These are phyloP conservation scores for Palythoa caribaeorum DNA, from an alignment of 92 coral and sea anemone species.

Conservation along the genomic window DNA sequence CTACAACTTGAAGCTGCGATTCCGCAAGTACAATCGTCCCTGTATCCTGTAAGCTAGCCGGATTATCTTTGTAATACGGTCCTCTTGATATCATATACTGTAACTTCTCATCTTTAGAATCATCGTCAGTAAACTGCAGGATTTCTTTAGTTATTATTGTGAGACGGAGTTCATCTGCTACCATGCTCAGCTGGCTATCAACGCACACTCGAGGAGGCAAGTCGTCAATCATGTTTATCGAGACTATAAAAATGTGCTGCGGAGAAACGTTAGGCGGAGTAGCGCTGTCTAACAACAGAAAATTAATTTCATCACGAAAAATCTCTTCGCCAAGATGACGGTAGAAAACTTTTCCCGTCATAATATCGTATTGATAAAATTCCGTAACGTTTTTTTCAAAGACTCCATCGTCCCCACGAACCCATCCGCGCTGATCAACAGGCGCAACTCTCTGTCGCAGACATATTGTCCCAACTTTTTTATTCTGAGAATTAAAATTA, in stretches of 20 bases:
- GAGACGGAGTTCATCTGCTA: conserved; percentile 73
- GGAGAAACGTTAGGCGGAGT: conserved; percentile 89
- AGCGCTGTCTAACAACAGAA: conserved; percentile 85
- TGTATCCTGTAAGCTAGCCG: conserved; percentile 62
- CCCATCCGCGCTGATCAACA: conserved; percentile 63
- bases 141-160: conserved; percentile 55
- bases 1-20: conserved; percentile 60
- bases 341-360: conserved; percentile 74
- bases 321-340: conserved; percentile 88
- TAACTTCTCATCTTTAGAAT: conserved; percentile 81
- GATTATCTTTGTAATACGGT: conserved; percentile 72
- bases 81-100: conserved; percentile 66
- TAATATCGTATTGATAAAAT: conserved; percentile 88
- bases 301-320: conserved; percentile 77
- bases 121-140: conserved; percentile 84
- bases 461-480: conserved; percentile 71
- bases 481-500: conserved; percentile 42
- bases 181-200: conserved; percentile 62
- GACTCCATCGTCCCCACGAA: conserved; percentile 66
- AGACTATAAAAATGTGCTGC: conserved; percentile 73
- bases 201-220: conserved; percentile 63
- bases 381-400: conserved; percentile 79
- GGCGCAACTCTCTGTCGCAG: conserved; percentile 68
- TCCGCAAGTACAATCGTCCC: conserved; percentile 77
- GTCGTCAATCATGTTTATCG: conserved; percentile 80